A percentile compares a stretch with the other conserved stretches of the same genome.
These are phyloP conservation scores for Nanorana parkeri DNA, from an alignment of 2,113 vertebrate genomes.

Conservation along the genomic window DNA sequence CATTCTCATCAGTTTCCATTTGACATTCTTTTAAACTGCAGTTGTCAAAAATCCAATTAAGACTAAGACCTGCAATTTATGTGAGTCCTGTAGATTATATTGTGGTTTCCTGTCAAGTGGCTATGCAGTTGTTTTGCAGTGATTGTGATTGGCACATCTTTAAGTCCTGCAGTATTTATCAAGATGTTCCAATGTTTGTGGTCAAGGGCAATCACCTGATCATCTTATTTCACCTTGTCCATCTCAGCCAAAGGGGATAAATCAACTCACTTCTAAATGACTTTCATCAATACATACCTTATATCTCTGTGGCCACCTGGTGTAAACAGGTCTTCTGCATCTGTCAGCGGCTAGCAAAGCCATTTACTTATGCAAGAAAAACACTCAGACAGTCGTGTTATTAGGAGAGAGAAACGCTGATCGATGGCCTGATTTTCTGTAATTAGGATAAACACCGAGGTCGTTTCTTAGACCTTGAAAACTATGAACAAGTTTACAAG, in stretches of 20 bases:
- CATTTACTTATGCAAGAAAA: conserved; percentile 39
- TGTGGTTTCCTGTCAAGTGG: conserved; percentile 1
- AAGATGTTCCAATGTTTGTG: conserved; percentile 9
- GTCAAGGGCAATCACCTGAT: conserved; percentile 38
- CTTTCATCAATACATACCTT: conserved; percentile 27
- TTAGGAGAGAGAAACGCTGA: conserved; percentile 17
- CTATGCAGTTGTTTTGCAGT: background rate
- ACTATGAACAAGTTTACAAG: conserved; percentile 4
- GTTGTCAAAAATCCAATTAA: background rate
- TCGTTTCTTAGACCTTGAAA: conserved; percentile 41
- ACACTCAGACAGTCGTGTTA: conserved; percentile 29
- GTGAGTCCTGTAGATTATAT: background rate
- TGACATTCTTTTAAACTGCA: too few species aligned
- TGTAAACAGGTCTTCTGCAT: conserved; percentile 35
- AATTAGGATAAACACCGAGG: conserved; percentile 36
- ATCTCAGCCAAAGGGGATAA: conserved; percentile 8
- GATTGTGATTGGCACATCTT: background rate
- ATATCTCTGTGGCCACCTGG: conserved; percentile 47
- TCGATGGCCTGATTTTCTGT: conserved; percentile 26
- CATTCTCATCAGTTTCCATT: too few species aligned
- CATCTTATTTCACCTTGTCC: conserved; percentile 7
- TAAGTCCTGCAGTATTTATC: conserved; percentile 8
- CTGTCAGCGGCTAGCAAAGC: conserved; percentile 22
- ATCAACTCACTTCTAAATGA: conserved; percentile 37
- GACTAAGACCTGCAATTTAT: too few species aligned